Evolutionary conservation across 2,113 vertebrate species (phyloP), one percentile per base, ranked within the genome.

Genomic region (Psophia crepitans): DNA sequence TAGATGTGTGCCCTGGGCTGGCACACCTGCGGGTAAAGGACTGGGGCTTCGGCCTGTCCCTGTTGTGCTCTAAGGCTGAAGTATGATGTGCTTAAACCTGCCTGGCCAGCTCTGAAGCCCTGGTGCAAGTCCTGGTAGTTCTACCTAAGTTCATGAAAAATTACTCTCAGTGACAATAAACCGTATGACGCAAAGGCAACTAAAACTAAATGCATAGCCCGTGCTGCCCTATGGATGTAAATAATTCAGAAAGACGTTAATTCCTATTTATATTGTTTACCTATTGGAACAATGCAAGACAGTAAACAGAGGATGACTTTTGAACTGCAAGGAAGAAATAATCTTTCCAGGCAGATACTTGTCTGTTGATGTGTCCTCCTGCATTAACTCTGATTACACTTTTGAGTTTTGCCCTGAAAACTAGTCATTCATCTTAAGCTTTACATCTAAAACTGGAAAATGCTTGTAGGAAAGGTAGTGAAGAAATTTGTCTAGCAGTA

Each of bases 241-340:
- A 78, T n/a, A n/a, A n/a, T n/a, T n/a, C n/a, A n/a, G n/a, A n/a
- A n/a, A n/a, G n/a, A n/a, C n/a, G n/a, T n/a, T n/a, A n/a, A n/a
- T n/a, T n/a, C n/a, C n/a, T n/a, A n/a, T n/a, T n/a, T n/a, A n/a
- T n/a, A n/a, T 43, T 93, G 51, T 89, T 94, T 93, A 70, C 32
- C 46, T 74, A 20, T 63, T 73, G 49, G 70, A 95, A 66, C 22
- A 85, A 61, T 28, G n/a, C 1, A 13, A 63, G 60, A n/a, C 46
- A 48, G 35, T 80, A 78, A 97, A 81, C 76, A 84, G 11, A 4
- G 49, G 81, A 37, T 66, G 14, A 43, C 32, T 90, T 84, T 84
- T 89, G 46, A 92, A 58, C 43, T 87, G 43, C 51, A n/a, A 66
- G 69, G 76, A 95, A 90, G 44, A 92, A 92, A 83, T 7, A 6